Evolutionary conservation across 2,888 invertebrate species (phyloP).

Genomic region (Blomia tropicalis): DNA sequence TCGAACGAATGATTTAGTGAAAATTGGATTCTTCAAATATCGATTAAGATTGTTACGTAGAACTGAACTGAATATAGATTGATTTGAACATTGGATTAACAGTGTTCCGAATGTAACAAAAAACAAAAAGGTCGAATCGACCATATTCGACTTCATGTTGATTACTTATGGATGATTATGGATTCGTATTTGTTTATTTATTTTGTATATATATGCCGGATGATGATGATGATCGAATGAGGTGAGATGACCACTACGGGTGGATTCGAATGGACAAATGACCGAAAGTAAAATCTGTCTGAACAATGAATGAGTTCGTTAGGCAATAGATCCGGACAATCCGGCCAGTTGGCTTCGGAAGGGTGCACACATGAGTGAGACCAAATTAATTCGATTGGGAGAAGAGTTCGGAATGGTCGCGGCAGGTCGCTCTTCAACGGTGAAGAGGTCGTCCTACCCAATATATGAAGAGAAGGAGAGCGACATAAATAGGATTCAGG

Average conservation of each 20-base stretch:
- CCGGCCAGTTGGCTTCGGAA: constrained; percentile 12
- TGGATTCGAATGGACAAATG: too few species aligned
- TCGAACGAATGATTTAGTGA: background rate
- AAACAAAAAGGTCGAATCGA: too few species aligned
- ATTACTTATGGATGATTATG: too few species aligned
- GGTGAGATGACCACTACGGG: too few species aligned
- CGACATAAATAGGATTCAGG: constrained; percentile 2
- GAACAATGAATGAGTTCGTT: background rate
- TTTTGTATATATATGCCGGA: too few species aligned
- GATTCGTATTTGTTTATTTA: too few species aligned
- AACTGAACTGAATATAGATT: constrained; percentile 1
- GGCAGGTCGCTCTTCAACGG: too few species aligned
- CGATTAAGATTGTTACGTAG: constrained; percentile 14
- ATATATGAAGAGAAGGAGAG: too few species aligned
- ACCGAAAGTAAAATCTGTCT: background rate
- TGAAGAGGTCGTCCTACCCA: too few species aligned
- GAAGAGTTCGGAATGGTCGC: background rate
- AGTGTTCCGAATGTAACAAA: too few species aligned
- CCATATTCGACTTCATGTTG: too few species aligned
- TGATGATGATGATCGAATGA: too few species aligned
- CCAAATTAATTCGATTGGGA: constrained; percentile 7
- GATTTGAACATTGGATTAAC: background rate
- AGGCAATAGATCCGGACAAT: background rate
- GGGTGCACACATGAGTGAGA: constrained; percentile 4
- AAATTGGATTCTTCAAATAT: constrained; percentile 12